A percentile compares a stretch with the other conserved stretches of the same genome.
Conservation (phyloP, 2,113 vertebrate species). For the Cichladusa arquata region DNA sequence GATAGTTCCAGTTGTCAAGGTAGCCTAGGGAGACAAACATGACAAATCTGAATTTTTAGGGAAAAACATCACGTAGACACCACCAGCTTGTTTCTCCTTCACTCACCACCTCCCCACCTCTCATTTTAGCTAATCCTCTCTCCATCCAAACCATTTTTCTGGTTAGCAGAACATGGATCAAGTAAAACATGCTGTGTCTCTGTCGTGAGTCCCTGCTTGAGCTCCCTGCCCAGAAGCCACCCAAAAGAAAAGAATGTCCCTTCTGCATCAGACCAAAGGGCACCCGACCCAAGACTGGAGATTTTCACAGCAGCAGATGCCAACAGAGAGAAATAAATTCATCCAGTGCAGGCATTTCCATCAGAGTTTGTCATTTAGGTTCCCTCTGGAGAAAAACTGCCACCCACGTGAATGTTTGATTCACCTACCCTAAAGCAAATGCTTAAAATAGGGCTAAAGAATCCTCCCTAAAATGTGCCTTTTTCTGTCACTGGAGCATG, state of each 20-base stretch:
- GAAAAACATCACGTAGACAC: not conserved
- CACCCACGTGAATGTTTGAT: not conserved
- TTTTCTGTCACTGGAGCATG: not conserved
- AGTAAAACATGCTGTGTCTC: not conserved
- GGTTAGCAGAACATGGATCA: not conserved
- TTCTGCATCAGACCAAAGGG: not conserved
- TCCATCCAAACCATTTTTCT: not conserved
- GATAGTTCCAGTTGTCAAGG: not conserved
- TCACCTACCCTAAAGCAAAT: not conserved
- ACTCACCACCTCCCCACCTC: not conserved
- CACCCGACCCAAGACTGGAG: not conserved
- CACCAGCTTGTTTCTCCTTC: not conserved
- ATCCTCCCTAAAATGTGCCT: not conserved
- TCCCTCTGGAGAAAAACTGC: not conserved
- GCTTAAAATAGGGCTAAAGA: conserved; percentile 29
- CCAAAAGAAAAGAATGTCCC: not conserved
- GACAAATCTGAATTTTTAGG: not conserved
- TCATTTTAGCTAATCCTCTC: not conserved
- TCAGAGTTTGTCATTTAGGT: not conserved
- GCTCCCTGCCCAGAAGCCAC: not conserved
- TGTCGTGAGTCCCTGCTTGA: not conserved
- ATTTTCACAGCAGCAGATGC: not conserved
- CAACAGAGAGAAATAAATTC: not conserved
- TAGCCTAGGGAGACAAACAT: not conserved
- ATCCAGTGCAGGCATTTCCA: not conserved